Base-by-base conservation (phyloP, 2,113 vertebrate species). In the Forbesichthys agassizii region DNA sequence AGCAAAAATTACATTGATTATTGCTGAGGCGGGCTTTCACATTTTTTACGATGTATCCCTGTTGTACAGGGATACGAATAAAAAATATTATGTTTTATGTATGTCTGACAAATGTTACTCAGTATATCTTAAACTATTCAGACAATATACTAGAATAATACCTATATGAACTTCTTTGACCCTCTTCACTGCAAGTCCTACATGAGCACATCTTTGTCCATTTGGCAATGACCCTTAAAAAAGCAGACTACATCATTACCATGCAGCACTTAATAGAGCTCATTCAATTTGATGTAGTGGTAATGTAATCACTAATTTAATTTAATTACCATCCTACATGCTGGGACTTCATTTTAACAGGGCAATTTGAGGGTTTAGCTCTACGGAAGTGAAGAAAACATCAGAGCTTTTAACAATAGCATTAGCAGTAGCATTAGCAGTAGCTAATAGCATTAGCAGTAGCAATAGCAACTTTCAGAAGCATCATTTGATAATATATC, bases 281-380 rank as follows among this genome's bases (percentile, higher is more conserved):
- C 66, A 20, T 58, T 68, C n/a, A 79, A 83, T 88, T 84, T 88
- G 79, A 88, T 87, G 83, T 74, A 71, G 78, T 83, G 80, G 61
- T 84, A 84, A 89, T 85, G 78, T 78, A 84, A 84, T 81, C 73
- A 83, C 83, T 86, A 81, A 88, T 88, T 82, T 80, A 87, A 81
- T 89, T 87, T 79, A 83, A 88, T 86, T 83, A 72, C 87, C 74
- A 76, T 63, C 76, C 74, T 71, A 81, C 78, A 80, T 73, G 77
- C 58, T 77, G 86, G 86, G 85, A 79, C 78, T 84, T 86, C 84
- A 89, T 86, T 85, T 81, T 66, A 79, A 77, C 73, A 55, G 72
- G 76, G 68, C 80, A 82, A 83, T 89, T 88, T 87, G 74, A 20
- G 27, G 80, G 73, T 80, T 80, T 86, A 82, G 76, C 69, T 85